phyloP scores from a whole-genome alignment of 2,888 invertebrate genomes.

The Acanthosoma haemorrhoidale region DNA sequence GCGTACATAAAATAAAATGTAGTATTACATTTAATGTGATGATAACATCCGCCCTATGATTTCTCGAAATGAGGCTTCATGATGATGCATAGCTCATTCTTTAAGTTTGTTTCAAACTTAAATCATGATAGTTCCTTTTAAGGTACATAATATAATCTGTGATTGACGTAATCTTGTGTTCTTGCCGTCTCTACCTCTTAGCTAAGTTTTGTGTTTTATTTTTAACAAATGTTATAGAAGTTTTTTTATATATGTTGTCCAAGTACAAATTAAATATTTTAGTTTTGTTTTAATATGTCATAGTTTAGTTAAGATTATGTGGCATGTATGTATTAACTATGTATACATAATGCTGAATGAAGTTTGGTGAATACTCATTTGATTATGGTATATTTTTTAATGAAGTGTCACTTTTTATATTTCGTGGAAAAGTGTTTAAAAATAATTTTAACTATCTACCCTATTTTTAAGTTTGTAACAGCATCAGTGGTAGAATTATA shows the following conservation, averaged over 20 bases:
- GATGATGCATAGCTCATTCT: not conserved
- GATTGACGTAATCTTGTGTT: slow-evolving; percentile 19
- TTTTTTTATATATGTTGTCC: not conserved
- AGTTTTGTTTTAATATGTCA: not conserved
- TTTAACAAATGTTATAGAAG: not conserved
- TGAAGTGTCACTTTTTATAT: not conserved
- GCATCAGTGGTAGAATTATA: too few relatives aligned
- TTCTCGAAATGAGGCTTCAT: not conserved
- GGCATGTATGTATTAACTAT: not conserved
- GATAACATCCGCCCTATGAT: not conserved
- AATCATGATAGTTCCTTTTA: not conserved
- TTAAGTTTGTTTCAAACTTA: not conserved
- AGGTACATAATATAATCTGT: slow-evolving; percentile 12
- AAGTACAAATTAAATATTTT: not conserved
- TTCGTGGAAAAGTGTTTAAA: too few relatives aligned
- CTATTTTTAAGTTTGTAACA: not conserved
- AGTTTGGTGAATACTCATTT: too few relatives aligned
- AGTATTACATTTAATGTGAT: not conserved
- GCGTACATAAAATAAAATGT: too few relatives aligned
- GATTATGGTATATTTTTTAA: too few relatives aligned
- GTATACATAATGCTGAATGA: not conserved
- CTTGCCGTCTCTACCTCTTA: slow-evolving; percentile 25
- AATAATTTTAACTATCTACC: too few relatives aligned
- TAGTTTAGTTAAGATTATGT: not conserved
- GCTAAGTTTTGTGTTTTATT: not conserved